Percentiles rank a stretch among this genome's conserved stretches.
Evolutionary conservation across 1,140 invertebrate species (phyloP).

Genomic region (Holcopasites calliopsidis): DNA sequence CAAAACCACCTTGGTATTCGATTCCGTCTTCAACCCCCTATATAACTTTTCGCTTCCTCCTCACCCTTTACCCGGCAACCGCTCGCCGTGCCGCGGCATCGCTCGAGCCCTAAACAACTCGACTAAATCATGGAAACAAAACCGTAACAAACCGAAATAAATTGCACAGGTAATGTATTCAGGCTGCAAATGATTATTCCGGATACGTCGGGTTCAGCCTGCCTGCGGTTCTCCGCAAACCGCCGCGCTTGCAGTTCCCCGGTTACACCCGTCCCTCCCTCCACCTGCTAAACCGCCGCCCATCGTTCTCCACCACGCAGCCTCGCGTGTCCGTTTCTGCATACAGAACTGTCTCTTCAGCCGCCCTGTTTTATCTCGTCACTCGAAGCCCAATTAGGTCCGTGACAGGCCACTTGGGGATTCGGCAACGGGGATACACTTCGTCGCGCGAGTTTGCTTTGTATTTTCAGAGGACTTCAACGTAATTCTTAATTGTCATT

Average conservation of each 20-base stretch:
- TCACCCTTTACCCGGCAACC: neutral
- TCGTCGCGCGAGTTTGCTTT: constrained; percentile 25
- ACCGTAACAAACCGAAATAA: constrained; percentile 75
- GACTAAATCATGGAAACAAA: constrained; percentile 74
- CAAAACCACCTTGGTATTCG: neutral
- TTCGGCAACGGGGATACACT: constrained; percentile 44
- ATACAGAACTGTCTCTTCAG: constrained; percentile 55
- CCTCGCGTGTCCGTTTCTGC: constrained; percentile 54
- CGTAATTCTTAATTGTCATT: neutral
- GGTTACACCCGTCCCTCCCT: constrained; percentile 54
- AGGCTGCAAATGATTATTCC: constrained; percentile 77
- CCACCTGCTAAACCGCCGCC: constrained; percentile 32
- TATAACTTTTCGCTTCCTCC: neutral
- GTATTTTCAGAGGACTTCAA: too few species aligned
- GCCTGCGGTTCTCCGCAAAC: constrained; percentile 74
- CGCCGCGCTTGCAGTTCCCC: constrained; percentile 66
- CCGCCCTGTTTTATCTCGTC: constrained; percentile 71
- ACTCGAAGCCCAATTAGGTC: constrained; percentile 66
- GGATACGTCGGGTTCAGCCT: constrained; percentile 73
- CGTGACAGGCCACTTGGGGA: constrained; percentile 64
- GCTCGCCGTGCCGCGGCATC: neutral
- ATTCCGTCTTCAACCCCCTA: neutral
- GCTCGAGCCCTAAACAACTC: constrained; percentile 34
- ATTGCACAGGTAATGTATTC: constrained; percentile 76
- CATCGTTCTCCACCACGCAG: constrained; percentile 35